phyloP scores from a whole-genome alignment of 2,113 vertebrate species.

The Engystomops pustulosus region DNA sequence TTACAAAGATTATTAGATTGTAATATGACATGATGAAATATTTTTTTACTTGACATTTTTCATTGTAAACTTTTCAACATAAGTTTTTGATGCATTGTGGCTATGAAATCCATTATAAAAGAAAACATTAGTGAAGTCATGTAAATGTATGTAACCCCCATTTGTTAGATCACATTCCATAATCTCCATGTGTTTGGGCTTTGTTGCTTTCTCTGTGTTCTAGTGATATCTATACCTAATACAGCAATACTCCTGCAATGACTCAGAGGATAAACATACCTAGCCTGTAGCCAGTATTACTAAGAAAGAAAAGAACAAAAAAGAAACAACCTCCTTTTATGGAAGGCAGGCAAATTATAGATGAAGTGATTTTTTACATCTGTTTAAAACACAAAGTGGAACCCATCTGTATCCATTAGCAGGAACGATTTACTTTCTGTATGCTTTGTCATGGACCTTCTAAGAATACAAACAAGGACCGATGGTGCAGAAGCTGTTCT shows the following conservation, averaged over 20 bases:
- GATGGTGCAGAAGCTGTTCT: neutral
- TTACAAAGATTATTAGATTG: no score
- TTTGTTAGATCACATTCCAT: neutral
- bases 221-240: conserved; percentile 4
- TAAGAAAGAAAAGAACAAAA: conserved; percentile 61
- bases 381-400: conserved; percentile 34
- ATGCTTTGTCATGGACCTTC: neutral
- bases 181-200: neutral
- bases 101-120: neutral
- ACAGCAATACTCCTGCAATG: conserved; percentile 43
- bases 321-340: conserved; percentile 75
- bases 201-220: neutral
- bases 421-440: conserved; percentile 12
- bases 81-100: no score
- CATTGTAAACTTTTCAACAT: no score
- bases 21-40: no score
- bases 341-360: conserved; percentile 66
- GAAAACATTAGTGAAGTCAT: neutral
- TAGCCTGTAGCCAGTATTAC: conserved; percentile 69
- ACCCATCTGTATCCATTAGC: conserved; percentile 20
- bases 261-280: conserved; percentile 72
- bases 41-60: no score
- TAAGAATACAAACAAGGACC: neutral
- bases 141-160: neutral
- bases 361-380: conserved; percentile 43